Base-by-base conservation (phyloP, 2,113 vertebrate genomes). In the Osmerus eperlanus region DNA sequence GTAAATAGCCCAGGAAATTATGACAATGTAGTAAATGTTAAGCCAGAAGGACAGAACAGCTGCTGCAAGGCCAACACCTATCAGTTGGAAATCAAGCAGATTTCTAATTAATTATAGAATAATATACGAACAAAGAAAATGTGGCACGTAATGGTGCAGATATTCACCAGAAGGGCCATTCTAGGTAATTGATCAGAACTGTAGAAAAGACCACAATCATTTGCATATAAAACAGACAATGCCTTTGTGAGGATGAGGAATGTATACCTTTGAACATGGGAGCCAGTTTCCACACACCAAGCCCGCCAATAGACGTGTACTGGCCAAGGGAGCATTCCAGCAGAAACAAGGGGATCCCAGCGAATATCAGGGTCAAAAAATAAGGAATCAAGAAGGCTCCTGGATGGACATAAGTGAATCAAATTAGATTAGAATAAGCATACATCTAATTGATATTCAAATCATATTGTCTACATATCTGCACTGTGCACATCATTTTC, bases 21-120 rank as follows among this genome's bases (percentile, higher is more conserved):
- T 99, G 82, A 99, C 95, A 72, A 99, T 95, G 92, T 99, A 99
- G 90, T 99, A 99, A 91, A 99, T 98, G 87, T 99, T 99, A 71
- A 99, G 94, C 95, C 95, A 99, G 91, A 99, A 99, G 68, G 97
- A 97, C 9, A 99, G 90, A 76, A 99, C 95, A 16, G 95, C 97
- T 15, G 97, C 97, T 11, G 97, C 97, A 15, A 99, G 92, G 55
- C 97, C 97, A 86, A 99, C 97, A 86, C 97, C 97, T 99, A 85
- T 0, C 81, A 65, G 36, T 71, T 54, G 74, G 63, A 82, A 71
- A 85, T 71, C 7, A 52, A 68, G 58, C 15, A 18, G 32, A 23
- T 41, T 51, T 65, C 11, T 41, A 19, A 11, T 56, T 16, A 19
- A 19, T 19, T 18, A 16, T 11, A 16, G 16, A 18, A 56, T 3